Base-by-base conservation (phyloP, 2,113 vertebrate species). In the Taxidea taxus region DNA sequence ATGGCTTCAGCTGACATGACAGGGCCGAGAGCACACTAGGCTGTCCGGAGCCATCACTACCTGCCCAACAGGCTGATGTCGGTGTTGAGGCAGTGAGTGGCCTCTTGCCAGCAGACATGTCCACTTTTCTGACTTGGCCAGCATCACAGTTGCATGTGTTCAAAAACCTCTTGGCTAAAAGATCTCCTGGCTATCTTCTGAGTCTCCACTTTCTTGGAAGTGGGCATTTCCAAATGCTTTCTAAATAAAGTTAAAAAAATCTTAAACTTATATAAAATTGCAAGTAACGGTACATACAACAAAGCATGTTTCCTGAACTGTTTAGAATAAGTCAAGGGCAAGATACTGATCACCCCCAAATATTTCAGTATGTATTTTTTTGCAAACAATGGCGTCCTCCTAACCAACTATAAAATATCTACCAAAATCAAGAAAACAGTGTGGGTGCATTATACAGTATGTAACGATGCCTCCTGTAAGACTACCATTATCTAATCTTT, bases 41-140 rank as follows among this genome's bases (percentile, higher is more conserved):
- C 70, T 93, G 7, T n/a, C 75, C 34, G 49, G 4, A 9, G 3
- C 23, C 85, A 31, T 39, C 42, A 27, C 90, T 27, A 29, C 77
- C 37, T 15, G 49, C 27, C 13, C 25, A 8, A 1, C 34, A 9
- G 56, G 14, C 49, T 15, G 56, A 25, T 12, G 37, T 0, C 37
- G 0, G 16, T 3, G 18, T 0, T 6, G 37, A 44, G 37, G 25
- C 18, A 7, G 66, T 1, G 0, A 37, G 29, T 0, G 11, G 9
- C 27, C 51, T 47, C 34, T 72, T 9, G 0, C 27, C 44, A 12
- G 47, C 34, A 23, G 18, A 60, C 3, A 34, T 21, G 14, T 27
- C 20, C 31, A 37, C 54, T 74, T 44, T 51, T 44, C 84, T 25
- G 47, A 64, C 49, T 2, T 51, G 66, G 27, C 44, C 25, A 7